Evolutionary conservation across 2,113 vertebrate genomes (phyloP).

Genomic region (Anolis sagrei): DNA sequence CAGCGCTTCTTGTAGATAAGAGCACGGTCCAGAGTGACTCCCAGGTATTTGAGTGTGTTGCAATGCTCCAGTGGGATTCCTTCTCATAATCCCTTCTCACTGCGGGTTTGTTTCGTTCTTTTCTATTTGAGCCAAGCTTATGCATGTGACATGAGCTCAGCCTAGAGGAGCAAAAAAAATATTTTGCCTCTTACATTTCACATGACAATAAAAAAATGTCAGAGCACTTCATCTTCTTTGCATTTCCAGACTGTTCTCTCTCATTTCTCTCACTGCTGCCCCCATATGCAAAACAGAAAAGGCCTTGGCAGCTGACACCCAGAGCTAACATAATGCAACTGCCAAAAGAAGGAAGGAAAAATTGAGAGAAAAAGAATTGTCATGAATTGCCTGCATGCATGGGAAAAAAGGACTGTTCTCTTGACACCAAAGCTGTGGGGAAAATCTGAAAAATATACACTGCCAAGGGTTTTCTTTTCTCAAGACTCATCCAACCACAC

Average conservation of each 20-base stretch:
- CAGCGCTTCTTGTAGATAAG: too few relatives aligned
- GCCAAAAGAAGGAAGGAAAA: not conserved
- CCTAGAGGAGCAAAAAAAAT: not conserved
- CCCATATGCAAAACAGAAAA: constrained; percentile 27
- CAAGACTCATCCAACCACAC: constrained; percentile 20
- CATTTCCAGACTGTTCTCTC: not conserved
- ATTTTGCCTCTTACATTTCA: not conserved
- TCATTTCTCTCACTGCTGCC: not conserved
- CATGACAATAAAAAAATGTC: constrained; percentile 33
- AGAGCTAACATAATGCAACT: constrained; percentile 44
- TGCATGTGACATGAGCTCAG: not conserved
- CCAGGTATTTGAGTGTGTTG: too few relatives aligned
- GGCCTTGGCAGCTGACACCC: constrained; percentile 31
- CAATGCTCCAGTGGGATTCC: too few relatives aligned
- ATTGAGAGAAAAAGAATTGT: not conserved
- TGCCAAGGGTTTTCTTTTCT: constrained; percentile 44
- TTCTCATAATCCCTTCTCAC: not conserved
- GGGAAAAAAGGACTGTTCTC: constrained; percentile 8
- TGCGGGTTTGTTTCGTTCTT: not conserved
- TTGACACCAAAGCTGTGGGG: constrained; percentile 38
- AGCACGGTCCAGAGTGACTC: too few relatives aligned
- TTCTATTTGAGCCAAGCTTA: not conserved
- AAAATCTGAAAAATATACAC: constrained; percentile 44
- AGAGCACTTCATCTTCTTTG: constrained; percentile 13
- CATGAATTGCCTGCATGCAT: constrained; percentile 33